These are phyloP conservation scores for Lasioglossum baleicum DNA, from an alignment of 1,140 invertebrate genomes.

Conservation along the genomic window DNA sequence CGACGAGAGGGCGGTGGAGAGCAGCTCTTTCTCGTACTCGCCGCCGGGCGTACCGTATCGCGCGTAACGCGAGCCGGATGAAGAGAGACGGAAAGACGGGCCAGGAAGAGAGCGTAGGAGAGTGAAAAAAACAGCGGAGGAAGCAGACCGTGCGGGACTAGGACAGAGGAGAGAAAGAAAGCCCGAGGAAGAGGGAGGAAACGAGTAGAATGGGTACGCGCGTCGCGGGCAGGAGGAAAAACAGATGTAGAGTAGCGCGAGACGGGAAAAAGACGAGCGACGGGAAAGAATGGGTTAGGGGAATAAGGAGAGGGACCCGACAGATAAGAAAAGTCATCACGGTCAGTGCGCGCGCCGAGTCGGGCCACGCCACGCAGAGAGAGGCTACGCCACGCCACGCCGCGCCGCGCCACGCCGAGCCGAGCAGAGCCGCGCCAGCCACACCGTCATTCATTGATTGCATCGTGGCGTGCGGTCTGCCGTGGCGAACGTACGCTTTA, in stretches of 20 bases:
- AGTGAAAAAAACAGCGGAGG: not conserved
- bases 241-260: slow-evolving; percentile 12
- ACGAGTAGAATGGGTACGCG: not conserved
- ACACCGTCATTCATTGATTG: slow-evolving; percentile 75
- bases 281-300: slow-evolving; percentile 6
- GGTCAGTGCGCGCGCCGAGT: slow-evolving; percentile 68
- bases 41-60: slow-evolving; percentile 55
- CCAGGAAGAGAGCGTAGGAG: slow-evolving; percentile 41
- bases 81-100: slow-evolving; percentile 29
- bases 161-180: not conserved
- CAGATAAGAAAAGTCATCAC: slow-evolving; percentile 74
- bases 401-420: too few species aligned
- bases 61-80: slow-evolving; percentile 67
- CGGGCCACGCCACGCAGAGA: slow-evolving; percentile 48
- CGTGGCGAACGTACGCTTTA: slow-evolving; percentile 57
- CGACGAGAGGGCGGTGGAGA: not conserved
- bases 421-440: slow-evolving; percentile 20
- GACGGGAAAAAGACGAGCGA: slow-evolving; percentile 4
- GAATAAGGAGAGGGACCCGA: slow-evolving; percentile 34
- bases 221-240: not conserved
- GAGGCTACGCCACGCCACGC: slow-evolving; percentile 24
- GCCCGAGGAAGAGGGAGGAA: not conserved
- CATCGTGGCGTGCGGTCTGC: slow-evolving; percentile 55
- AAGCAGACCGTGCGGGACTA: not conserved
- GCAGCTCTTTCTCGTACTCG: slow-evolving; percentile 40